These are phyloP conservation scores for Philopedon plagiatum DNA, from an alignment of 2,888 invertebrate genomes.

Conservation along the genomic window DNA sequence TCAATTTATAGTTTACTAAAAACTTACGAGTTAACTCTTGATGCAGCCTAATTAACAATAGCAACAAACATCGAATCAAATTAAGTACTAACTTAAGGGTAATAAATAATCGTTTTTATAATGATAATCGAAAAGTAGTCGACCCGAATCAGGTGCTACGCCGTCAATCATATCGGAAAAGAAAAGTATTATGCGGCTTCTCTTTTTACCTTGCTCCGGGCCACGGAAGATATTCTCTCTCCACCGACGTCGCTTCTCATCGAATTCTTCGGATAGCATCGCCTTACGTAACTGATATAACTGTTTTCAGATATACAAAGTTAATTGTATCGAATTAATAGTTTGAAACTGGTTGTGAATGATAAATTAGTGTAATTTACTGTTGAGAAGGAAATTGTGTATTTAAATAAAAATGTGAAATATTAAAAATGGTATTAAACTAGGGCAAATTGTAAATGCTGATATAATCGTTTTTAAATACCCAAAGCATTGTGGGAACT, in stretches of 20 bases:
- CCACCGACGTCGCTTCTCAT: constrained; percentile 20
- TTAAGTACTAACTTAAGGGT: no score
- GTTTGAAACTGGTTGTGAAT: constrained; percentile 26
- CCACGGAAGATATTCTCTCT: constrained; percentile 35
- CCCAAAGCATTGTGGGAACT: no score
- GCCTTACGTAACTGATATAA: constrained; percentile 33
- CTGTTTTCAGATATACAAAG: constrained; percentile 18
- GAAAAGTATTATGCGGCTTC: constrained; percentile 6
- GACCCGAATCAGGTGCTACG: neutral
- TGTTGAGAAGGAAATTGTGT: constrained; percentile 20
- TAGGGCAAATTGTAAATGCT: constrained; percentile 5
- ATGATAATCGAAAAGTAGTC: neutral
- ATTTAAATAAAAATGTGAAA: constrained; percentile 1
- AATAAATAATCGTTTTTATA: no score
- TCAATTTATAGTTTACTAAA: no score
- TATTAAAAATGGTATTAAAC: constrained; percentile 8
- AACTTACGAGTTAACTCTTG: no score
- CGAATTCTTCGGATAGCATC: constrained; percentile 33
- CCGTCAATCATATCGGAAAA: neutral
- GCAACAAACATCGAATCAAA: no score
- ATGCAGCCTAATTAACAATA: no score
- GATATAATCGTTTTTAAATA: neutral
- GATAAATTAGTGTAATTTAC: constrained; percentile 25
- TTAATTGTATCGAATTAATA: constrained; percentile 31
- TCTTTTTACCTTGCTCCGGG: constrained; percentile 38